Conservation (phyloP, 2,888 invertebrate genomes). For the Argyra leucocephala region DNA sequence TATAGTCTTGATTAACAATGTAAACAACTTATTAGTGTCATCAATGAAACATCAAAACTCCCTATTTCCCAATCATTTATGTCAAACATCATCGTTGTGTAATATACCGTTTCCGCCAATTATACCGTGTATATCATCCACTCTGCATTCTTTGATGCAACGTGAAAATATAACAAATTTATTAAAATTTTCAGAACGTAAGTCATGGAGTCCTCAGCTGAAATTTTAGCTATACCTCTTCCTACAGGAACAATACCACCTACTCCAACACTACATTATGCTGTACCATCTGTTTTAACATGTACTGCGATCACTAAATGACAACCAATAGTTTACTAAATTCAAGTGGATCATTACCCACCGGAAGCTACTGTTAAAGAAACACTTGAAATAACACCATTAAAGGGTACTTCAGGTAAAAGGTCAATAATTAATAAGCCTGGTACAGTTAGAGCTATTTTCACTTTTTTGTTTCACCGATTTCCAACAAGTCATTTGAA, state of each 20-base stretch:
- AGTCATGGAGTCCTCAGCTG: conserved; percentile 42
- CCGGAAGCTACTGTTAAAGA: conserved; percentile 83
- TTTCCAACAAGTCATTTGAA: conserved; percentile 48
- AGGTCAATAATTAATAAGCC: conserved; percentile 40
- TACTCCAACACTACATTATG: conserved; percentile 47
- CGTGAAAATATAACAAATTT: conserved; percentile 16
- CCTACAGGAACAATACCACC: conserved; percentile 46
- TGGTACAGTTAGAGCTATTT: conserved; percentile 57
- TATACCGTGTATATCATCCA: conserved; percentile 20
- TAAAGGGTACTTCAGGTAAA: conserved; percentile 49
- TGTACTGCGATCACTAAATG: conserved; percentile 23
- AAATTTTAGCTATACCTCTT: conserved; percentile 38
- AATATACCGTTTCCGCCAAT: conserved; percentile 14
- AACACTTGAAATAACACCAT: conserved; percentile 79
- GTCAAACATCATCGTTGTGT: conserved; percentile 10
- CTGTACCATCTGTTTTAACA: conserved; percentile 41
- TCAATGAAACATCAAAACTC: not conserved
- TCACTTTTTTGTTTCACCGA: too few relatives aligned
- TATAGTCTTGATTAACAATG: conserved; percentile 25
- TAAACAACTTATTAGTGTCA: not conserved
- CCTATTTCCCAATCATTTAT: not conserved
- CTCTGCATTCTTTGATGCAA: conserved; percentile 24
- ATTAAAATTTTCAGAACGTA: conserved; percentile 22
- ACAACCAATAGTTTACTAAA: conserved; percentile 28
- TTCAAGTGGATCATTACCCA: conserved; percentile 58